These are phyloP conservation scores for Rhopalosiphum padi DNA, from an alignment of 1,140 invertebrate species.

Conservation along the genomic window DNA sequence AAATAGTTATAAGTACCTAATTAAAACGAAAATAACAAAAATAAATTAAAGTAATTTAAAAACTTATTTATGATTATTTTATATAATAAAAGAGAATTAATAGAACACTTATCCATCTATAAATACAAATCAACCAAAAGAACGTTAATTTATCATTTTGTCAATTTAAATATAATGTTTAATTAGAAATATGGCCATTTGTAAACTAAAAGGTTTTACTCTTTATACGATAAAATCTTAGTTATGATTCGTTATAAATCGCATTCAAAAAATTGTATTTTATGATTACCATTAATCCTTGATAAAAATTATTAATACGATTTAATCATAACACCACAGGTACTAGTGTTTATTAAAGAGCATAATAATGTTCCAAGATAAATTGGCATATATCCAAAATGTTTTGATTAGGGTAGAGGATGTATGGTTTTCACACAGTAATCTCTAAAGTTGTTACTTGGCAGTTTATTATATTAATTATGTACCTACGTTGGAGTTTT, in stretches of 20 bases:
- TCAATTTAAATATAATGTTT: neutral
- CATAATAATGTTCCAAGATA: slow-evolving; percentile 14
- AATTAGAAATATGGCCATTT: neutral
- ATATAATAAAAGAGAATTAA: neutral
- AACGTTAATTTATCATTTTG: neutral
- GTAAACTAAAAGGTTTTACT: neutral
- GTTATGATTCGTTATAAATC: neutral
- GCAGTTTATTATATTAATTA: neutral
- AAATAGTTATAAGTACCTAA: neutral
- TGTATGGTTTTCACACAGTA: neutral
- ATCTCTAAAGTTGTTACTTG: neutral
- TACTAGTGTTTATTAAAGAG: slow-evolving; percentile 24
- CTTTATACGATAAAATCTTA: neutral
- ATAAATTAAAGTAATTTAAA: neutral
- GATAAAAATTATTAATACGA: neutral
- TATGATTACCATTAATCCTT: neutral
- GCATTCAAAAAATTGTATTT: neutral
- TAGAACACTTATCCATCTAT: neutral
- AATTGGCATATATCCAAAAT: slow-evolving; percentile 7
- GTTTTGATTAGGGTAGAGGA: slow-evolving; percentile 12
- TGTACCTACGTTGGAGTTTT: neutral
- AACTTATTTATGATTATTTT: neutral
- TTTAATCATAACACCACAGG: slow-evolving; percentile 14
- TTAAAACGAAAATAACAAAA: neutral
- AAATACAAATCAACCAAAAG: neutral